Evolutionary conservation across 2,797 vertebrate species (phyloP), one percentile per base, ranked within the genome.

Genomic region (Falco rusticolus): DNA sequence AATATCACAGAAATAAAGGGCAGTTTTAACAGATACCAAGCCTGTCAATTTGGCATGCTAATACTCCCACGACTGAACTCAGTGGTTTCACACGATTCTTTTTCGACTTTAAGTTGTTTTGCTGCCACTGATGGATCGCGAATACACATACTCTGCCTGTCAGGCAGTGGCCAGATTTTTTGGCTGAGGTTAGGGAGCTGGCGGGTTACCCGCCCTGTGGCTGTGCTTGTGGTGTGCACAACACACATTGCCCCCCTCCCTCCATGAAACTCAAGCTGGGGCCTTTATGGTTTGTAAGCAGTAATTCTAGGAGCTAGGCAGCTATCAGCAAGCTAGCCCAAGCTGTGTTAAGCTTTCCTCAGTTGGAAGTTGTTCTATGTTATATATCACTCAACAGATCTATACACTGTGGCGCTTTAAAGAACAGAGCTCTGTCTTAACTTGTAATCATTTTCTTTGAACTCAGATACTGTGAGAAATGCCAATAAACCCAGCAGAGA

Each of bases 381-480:
- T 89, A 78, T 83, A 96, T 97, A 96, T 96, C 97, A 98, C 96
- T 97, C 96, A 95, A 94, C 91, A 89, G 93, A 97, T 97, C 98
- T 97, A 97, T 97, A 96, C 37, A 26, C 89, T 92, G 80, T 95
- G 93, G 95, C 21, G 37, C 96, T 97, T 97, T 96, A 97, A 97
- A 70, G 26, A 97, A 96, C 94, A 97, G 96, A 97, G 91, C 96
- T 97, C 97, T 97, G 97, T 96, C 97, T 97, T 97, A 97, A 96
- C 95, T 96, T 97, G 94, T 96, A 97, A 98, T 98, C 96, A 98
- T 98, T 98, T 98, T 97, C 97, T 97, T 98, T 97, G 97, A 98
- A 98, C 96, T 97, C 96, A 97, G 95, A 97, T 97, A 94, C 95
- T 96, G 96, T 98, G 97, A 97, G 97, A 98, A 98, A 98, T 97